Evolutionary conservation across 2,888 invertebrate species (phyloP), one percentile per base, ranked within the genome.

Genomic region (Empis livida): DNA sequence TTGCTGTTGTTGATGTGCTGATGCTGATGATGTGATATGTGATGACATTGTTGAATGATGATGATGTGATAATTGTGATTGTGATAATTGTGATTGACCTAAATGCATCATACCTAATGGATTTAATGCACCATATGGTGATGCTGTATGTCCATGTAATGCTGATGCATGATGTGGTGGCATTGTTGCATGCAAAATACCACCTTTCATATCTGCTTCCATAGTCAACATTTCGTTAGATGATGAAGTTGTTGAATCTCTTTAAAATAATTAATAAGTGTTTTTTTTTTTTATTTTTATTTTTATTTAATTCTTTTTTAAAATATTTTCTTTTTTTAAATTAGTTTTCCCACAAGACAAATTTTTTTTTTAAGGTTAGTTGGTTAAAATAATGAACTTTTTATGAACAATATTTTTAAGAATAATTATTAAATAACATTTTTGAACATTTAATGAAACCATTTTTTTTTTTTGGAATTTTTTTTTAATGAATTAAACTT

Each of bases 121-220:
- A 60, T 85, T 81, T 60, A 87, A 73, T 56, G 82, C 77, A 57
- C 82, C 83, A 70, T 87, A 88, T n/a, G 69, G 67, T 42, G 69
- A 67, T 43, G 67, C 56, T 41, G 77, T 69, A 65, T 85, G 83
- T 54, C 73, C 72, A 58, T 80, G 80, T 59, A 81, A 73, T 3
- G 65, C 63, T 43, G 74, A 71, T 59, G 79, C 76, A 71, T 86
- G 87, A 70, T 86, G 85, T 69, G 88, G 86, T 66, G 88, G 87
- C 81, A 86, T 85, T 59, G 81, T 84, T 61, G 82, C 87, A 70
- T 87, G 87, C 68, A 89, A 74, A 71, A 82, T 85, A 74, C 87
- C 85, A 71, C 88, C 88, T 70, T 89, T 89, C 73, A 89, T 77
- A 72, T 89, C 89, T 73, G 86, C 78, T 79, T 89, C 89, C 88